These are phyloP conservation scores for Heliconius eleuchia DNA, from an alignment of 1,140 invertebrate species.

Conservation along the genomic window DNA sequence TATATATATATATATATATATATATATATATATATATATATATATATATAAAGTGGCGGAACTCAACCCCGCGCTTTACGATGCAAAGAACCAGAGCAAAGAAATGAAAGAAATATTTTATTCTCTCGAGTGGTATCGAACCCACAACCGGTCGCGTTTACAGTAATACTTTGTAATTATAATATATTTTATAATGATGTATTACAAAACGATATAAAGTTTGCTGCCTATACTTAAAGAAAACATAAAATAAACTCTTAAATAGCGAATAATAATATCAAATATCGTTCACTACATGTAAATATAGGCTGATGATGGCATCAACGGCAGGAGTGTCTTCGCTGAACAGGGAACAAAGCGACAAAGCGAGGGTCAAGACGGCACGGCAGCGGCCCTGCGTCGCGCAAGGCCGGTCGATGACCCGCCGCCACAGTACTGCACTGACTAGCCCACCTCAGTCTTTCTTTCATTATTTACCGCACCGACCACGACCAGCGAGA, in stretches of 20 bases:
- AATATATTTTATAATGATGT: background rate
- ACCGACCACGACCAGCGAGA: slow-evolving; percentile 1
- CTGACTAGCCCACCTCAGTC: slow-evolving; percentile 42
- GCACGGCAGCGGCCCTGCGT: slow-evolving; percentile 61
- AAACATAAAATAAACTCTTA: background rate
- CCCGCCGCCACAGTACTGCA: slow-evolving; percentile 61
- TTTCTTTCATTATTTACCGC: slow-evolving; percentile 46
- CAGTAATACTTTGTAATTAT: too few species aligned
- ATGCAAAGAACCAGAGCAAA: too few species aligned
- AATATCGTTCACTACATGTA: background rate
- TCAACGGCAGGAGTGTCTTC: slow-evolving; percentile 44
- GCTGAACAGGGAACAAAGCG: slow-evolving; percentile 61
- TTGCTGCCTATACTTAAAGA: too few species aligned
- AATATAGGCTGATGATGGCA: slow-evolving; percentile 38
- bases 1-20: too few species aligned
- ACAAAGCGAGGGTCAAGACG: slow-evolving; percentile 69
- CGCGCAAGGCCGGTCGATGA: slow-evolving; percentile 76
- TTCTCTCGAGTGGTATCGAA: too few species aligned
- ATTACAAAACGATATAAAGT: too few species aligned
- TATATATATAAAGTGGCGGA: too few species aligned
- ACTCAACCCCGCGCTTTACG: too few species aligned
- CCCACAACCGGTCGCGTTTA: too few species aligned
- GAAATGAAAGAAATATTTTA: too few species aligned
- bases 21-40: too few species aligned
- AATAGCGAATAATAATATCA: background rate